Percentiles rank a stretch among this genome's conserved stretches.
These are phyloP conservation scores for Tichodroma muraria DNA, from an alignment of 2,113 vertebrate species.

Conservation along the genomic window DNA sequence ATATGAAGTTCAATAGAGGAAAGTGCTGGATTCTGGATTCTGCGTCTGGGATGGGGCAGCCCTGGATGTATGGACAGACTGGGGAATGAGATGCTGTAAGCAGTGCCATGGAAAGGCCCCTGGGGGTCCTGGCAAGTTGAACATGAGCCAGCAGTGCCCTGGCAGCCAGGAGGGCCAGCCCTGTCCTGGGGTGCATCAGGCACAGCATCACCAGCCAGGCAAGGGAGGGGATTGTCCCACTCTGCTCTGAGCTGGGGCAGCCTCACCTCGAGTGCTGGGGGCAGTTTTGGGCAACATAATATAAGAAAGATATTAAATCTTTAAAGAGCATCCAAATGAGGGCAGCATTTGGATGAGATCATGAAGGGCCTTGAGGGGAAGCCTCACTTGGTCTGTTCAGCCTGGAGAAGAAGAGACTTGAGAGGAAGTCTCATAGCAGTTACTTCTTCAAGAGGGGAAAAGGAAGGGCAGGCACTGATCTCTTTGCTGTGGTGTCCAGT, in stretches of 20 bases:
- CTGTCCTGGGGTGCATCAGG: background rate
- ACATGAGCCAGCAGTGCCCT: background rate
- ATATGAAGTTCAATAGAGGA: background rate
- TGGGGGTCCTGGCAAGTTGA: background rate
- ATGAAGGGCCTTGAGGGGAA: background rate
- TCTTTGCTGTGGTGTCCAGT: background rate
- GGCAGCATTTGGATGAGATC: background rate
- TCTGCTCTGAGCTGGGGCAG: background rate
- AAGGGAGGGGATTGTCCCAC: background rate
- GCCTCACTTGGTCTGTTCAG: background rate
- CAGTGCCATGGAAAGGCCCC: background rate
- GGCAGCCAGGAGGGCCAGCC: background rate
- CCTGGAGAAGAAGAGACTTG: background rate
- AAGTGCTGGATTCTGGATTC: background rate
- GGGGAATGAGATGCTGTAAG: background rate
- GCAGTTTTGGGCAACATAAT: rapidly evolving
- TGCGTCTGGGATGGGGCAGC: background rate
- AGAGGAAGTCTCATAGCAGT: background rate
- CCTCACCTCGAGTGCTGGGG: background rate
- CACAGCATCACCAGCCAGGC: background rate
- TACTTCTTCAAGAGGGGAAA: background rate
- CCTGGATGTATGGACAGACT: background rate
- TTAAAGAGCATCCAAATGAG: background rate
- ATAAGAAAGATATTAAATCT: background rate
- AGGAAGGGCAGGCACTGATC: background rate